phyloP scores from a whole-genome alignment of 2,113 vertebrate genomes.

The Semicossyphus pulcher region DNA sequence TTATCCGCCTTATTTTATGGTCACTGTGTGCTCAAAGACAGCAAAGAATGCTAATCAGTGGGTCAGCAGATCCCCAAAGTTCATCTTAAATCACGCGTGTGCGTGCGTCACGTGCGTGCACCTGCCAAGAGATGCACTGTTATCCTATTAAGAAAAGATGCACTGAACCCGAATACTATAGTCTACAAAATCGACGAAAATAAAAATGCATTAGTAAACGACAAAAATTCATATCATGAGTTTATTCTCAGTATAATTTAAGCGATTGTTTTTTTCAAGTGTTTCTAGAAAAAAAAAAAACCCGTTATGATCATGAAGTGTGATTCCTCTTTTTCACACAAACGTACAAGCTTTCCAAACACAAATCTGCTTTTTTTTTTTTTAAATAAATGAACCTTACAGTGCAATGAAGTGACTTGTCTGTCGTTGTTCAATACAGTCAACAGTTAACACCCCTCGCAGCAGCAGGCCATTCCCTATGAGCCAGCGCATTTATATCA shows the following conservation, averaged over 20 bases:
- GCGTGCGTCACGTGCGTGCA: slow-evolving; percentile 13
- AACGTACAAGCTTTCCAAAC: not conserved
- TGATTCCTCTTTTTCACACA: not conserved
- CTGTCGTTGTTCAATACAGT: slow-evolving; percentile 29
- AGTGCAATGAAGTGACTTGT: slow-evolving; percentile 5
- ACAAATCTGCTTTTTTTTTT: not conserved
- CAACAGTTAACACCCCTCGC: slow-evolving; percentile 38
- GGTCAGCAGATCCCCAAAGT: not conserved
- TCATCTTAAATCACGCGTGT: not conserved
- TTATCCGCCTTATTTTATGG: not conserved
- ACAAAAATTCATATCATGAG: no score
- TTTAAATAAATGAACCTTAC: not conserved
- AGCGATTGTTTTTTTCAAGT: no score
- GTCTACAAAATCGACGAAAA: no score
- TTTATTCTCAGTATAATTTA: no score
- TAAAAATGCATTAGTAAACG: no score
- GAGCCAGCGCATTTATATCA: not conserved
- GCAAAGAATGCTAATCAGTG: not conserved
- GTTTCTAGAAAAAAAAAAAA: no score
- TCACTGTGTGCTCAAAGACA: not conserved
- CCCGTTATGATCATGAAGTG: no score
- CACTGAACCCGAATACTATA: not conserved
- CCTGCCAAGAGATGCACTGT: not conserved
- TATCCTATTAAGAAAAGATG: not conserved
- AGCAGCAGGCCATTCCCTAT: slow-evolving; percentile 31